Conservation (phyloP, 2,797 vertebrate species). For the Yasuhikotakia modesta region DNA sequence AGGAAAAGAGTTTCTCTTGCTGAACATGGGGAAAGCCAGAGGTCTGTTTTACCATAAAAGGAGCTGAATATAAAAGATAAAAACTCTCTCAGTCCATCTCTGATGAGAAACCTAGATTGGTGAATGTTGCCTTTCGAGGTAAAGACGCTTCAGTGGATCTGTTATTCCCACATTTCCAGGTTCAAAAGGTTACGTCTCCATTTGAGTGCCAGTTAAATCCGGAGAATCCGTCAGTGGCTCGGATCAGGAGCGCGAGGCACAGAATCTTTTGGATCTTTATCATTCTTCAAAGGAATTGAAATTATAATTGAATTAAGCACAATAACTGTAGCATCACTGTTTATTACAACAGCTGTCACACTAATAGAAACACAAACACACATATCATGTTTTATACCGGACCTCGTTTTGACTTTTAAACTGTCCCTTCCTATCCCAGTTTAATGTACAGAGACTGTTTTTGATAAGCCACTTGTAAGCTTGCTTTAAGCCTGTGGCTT, state of each 20-base stretch:
- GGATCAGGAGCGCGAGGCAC: not conserved
- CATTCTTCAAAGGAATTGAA: not conserved
- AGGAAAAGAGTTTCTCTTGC: slow-evolving; percentile 64
- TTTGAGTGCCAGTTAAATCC: not conserved
- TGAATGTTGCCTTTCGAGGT: slow-evolving; percentile 42
- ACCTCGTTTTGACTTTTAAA: not conserved
- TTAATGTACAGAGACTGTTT: too few species aligned
- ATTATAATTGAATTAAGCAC: not conserved
- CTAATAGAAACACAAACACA: slow-evolving; percentile 38
- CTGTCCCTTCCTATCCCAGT: too few species aligned
- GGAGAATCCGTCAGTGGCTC: not conserved
- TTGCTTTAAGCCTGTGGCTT: not conserved
- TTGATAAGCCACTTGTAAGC: too few species aligned
- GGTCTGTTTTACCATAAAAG: slow-evolving; percentile 76
- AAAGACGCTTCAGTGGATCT: slow-evolving; percentile 4
- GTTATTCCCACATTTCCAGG: slow-evolving; percentile 33
- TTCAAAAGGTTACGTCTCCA: slow-evolving; percentile 31
- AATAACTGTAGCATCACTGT: not conserved
- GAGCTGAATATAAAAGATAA: slow-evolving; percentile 62
- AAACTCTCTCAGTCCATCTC: slow-evolving; percentile 42
- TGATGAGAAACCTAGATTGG: slow-evolving; percentile 33
- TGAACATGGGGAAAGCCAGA: slow-evolving; percentile 69
- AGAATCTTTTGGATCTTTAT: not conserved
- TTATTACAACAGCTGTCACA: not conserved
- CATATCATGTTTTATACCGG: not conserved